Evolutionary conservation across 2,113 vertebrate species (phyloP).

Genomic region (Myiozetetes cayanensis): DNA sequence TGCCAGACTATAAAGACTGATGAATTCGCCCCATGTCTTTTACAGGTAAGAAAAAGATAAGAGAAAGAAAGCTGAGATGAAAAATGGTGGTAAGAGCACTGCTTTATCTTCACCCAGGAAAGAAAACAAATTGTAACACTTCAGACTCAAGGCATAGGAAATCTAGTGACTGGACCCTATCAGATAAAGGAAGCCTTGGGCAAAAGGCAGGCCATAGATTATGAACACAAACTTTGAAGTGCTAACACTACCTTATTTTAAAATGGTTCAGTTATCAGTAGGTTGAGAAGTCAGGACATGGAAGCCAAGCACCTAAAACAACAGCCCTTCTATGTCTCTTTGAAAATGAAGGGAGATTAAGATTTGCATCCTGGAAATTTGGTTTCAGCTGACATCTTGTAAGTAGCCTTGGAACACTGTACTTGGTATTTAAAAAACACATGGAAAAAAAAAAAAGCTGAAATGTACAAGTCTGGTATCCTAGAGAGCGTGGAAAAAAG

Average conservation of each 20-base stretch:
- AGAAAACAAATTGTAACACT: not conserved
- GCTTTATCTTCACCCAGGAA: not conserved
- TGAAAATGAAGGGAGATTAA: not conserved
- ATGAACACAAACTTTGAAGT: not conserved
- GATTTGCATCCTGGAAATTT: not conserved
- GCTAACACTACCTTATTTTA: not conserved
- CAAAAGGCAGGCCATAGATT: not conserved
- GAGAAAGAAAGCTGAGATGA: not conserved
- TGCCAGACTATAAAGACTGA: not conserved
- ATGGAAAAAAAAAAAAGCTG: not conserved
- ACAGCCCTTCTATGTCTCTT: not conserved
- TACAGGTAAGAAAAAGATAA: not conserved
- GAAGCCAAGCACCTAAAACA: not conserved
- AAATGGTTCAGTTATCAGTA: not conserved
- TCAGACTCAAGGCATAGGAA: not conserved
- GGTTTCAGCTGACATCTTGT: not conserved
- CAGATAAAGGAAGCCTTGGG: not conserved
- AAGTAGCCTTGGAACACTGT: not conserved
- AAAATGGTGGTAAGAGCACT: not conserved
- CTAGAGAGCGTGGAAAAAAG: not conserved
- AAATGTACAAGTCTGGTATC: not conserved
- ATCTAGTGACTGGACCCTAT: not conserved
- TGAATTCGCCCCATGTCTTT: not conserved
- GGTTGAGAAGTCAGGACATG: not conserved
- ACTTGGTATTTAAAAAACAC: not conserved